phyloP scores from a whole-genome alignment of 2,797 vertebrate genomes.

The Numenius phaeopus region DNA sequence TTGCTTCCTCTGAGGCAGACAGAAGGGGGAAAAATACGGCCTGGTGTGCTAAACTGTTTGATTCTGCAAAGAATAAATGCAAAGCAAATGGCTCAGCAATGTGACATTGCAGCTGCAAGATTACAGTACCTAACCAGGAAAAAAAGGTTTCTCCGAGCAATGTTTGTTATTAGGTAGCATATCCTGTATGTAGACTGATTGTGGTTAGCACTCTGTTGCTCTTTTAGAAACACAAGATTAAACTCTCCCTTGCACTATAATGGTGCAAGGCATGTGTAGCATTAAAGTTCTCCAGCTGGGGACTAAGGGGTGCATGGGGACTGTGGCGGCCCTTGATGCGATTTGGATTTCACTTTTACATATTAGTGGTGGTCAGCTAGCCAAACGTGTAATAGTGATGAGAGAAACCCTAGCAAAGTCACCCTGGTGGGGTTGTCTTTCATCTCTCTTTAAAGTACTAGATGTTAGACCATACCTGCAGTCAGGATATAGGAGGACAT shows the following conservation, averaged over 20 bases:
- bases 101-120: background rate
- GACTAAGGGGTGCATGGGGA: background rate
- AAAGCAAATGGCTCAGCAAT: background rate
- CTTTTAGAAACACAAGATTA: background rate
- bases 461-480: background rate
- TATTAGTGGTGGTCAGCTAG: background rate
- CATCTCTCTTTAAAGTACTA: background rate
- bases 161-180: background rate
- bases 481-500: background rate
- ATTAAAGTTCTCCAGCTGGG: background rate
- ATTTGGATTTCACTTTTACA: background rate
- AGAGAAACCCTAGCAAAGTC: background rate
- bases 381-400: background rate
- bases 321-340: background rate
- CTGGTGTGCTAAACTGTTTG: background rate
- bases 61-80: background rate
- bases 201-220: background rate
- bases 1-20: background rate
- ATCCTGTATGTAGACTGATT: background rate
- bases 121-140: conserved; percentile 2
- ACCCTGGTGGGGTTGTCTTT: rapidly evolving
- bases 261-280: background rate
- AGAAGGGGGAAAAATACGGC: background rate
- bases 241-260: background rate
- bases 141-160: background rate